Base-by-base conservation (phyloP, 2,797 vertebrate genomes). In the Apodemus agrarius region DNA sequence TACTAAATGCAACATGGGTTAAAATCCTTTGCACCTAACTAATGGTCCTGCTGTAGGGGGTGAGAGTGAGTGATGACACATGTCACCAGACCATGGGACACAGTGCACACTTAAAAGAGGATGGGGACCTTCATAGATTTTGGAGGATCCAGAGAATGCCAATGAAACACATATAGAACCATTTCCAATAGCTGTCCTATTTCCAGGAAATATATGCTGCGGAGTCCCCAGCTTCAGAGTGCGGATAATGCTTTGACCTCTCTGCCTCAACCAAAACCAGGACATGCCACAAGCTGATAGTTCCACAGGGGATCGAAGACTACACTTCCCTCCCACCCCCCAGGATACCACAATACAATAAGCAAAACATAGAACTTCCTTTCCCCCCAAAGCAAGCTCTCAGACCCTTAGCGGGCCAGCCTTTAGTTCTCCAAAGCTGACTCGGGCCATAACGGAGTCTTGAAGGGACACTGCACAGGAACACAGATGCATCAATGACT, bases 1-100 rank as follows among this genome's bases (percentile, higher is more conserved):
- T 4, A 11, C 89, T 91, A 75, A 92, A 26, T 31, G 31, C 26
- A 17, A 6, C 29, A 29, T 19, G n/a, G 57, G 0, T 12, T 89
- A 49, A 94, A 79, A 87, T 14, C n/a, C 90, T 16, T 16, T 0
- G 31, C 69, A n/a, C 26, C 89, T 54, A 93, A 34, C 8, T 12
- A 13, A 4, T 2, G 11, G 26, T 43, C 26, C 37, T 31, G 40
- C 90, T 82, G n/a, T 0, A 19, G 61, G 0, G 0, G 17, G 24
- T 40, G 6, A 75, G 0, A 0, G 0, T 0, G 29, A 34, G 26
- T 14, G 0, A 0, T n/a, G 46, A 85, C 67, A 69, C 34, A n/a
- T 69, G 16, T 69, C 34, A n/a, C 67, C 67, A 79, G 81, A 37
- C 49, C 54, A 21, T 0, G 4, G 29, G 54, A 75, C 80, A 67